Percentiles rank a stretch among this genome's conserved stretches.
These are phyloP conservation scores for Pangasianodon hypophthalmus DNA, from an alignment of 2,113 vertebrate genomes.

Conservation along the genomic window DNA sequence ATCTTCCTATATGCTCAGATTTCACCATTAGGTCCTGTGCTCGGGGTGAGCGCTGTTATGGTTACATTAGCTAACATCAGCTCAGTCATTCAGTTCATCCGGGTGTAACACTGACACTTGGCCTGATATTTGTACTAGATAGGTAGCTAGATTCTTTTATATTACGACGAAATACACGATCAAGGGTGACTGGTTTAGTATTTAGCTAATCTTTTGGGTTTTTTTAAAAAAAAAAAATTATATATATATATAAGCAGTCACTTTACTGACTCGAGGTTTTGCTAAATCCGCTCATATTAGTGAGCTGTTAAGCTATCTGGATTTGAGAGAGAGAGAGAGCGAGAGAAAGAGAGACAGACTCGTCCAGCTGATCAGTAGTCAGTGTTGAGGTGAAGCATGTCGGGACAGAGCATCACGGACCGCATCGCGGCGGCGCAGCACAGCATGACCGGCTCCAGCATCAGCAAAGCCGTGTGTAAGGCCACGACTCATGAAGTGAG, in stretches of 20 bases:
- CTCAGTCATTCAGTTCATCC: slow-evolving; percentile 49
- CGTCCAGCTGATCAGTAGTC: neutral
- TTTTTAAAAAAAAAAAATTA: neutral
- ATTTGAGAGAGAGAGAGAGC: neutral
- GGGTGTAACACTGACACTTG: slow-evolving; percentile 37
- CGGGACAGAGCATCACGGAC: slow-evolving; percentile 87
- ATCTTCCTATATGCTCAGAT: slow-evolving; percentile 66
- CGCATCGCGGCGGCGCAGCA: slow-evolving; percentile 86
- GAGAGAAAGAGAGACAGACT: neutral
- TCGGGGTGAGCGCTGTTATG: slow-evolving; percentile 66
- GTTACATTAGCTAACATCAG: slow-evolving; percentile 77
- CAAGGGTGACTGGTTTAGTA: neutral
- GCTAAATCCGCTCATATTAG: neutral
- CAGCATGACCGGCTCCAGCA: slow-evolving; percentile 85
- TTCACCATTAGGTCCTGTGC: slow-evolving; percentile 67
- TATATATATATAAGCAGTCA: neutral
- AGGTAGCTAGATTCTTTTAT: slow-evolving; percentile 35
- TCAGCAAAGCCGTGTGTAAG: slow-evolving; percentile 88
- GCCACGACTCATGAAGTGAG: slow-evolving; percentile 88
- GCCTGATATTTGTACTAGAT: slow-evolving; percentile 54
- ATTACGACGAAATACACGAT: neutral
- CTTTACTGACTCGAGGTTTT: slow-evolving; percentile 21
- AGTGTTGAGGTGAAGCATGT: slow-evolving; percentile 66
- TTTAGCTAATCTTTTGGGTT: neutral
- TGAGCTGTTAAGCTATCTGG: neutral